These are phyloP conservation scores for Australoheros scitulus DNA, from an alignment of 2,113 vertebrate species.

Conservation along the genomic window DNA sequence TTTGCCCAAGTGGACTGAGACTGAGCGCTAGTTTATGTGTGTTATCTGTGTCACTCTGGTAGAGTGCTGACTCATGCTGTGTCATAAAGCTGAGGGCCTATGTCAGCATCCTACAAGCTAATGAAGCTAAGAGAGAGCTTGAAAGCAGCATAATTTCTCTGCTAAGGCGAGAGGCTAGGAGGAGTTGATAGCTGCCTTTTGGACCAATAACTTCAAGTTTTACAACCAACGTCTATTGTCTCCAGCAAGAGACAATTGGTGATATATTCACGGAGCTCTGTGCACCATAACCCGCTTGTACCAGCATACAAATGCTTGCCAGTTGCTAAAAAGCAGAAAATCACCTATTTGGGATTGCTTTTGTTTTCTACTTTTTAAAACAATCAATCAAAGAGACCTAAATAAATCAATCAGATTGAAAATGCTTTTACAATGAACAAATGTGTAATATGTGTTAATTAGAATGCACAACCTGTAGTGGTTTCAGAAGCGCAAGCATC, in stretches of 20 bases:
- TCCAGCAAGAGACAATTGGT: not conserved
- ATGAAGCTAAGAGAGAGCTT: not conserved
- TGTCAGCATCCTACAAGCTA: not conserved
- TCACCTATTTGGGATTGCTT: not conserved
- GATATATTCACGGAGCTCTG: not conserved
- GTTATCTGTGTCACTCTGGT: slow-evolving; percentile 9
- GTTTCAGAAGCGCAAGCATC: too few species aligned
- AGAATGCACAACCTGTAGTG: too few species aligned
- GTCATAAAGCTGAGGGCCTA: not conserved
- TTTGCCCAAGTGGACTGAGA: slow-evolving; percentile 18
- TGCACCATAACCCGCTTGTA: not conserved
- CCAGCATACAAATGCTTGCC: not conserved
- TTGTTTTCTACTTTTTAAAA: too few species aligned
- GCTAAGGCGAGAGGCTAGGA: not conserved
- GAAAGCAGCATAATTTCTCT: not conserved
- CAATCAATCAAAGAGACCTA: too few species aligned
- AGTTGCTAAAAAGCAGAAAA: too few species aligned
- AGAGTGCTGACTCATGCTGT: slow-evolving; percentile 34
- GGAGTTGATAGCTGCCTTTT: not conserved
- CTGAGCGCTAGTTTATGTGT: not conserved
- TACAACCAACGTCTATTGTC: not conserved
- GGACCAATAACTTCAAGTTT: not conserved
- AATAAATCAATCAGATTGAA: too few species aligned
- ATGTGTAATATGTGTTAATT: too few species aligned
- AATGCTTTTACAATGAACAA: too few species aligned